Percentiles rank a stretch among this genome's conserved stretches.
These are phyloP conservation scores for Brachymystax lenok DNA, from an alignment of 2,797 vertebrate genomes.

Conservation along the genomic window DNA sequence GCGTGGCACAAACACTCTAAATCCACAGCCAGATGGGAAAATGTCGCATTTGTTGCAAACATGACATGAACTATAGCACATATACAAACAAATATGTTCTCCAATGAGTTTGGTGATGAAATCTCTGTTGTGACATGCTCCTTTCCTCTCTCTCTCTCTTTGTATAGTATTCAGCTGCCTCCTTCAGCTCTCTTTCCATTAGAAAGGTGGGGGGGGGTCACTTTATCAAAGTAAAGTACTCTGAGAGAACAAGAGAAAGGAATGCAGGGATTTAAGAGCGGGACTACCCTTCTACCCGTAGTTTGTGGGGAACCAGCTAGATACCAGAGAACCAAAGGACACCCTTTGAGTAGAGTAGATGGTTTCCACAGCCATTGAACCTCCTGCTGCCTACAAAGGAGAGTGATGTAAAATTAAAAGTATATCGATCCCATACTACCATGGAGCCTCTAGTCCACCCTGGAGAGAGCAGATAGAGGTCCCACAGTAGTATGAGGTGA, in stretches of 20 bases:
- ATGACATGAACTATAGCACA: slow-evolving; percentile 33
- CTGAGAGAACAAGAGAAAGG: neutral
- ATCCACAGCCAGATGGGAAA: slow-evolving; percentile 43
- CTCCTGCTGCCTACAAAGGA: too few species aligned
- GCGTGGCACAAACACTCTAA: slow-evolving; percentile 69
- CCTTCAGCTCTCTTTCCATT: neutral
- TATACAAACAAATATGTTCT: slow-evolving; percentile 16
- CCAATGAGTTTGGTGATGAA: neutral
- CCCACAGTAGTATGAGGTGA: too few species aligned
- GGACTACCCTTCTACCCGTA: too few species aligned
- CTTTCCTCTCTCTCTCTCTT: neutral
- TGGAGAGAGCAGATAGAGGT: too few species aligned
- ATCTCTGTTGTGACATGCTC: neutral
- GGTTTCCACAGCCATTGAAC: too few species aligned
- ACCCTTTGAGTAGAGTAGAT: too few species aligned
- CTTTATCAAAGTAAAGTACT: neutral
- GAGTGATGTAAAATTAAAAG: too few species aligned
- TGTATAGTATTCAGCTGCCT: neutral
- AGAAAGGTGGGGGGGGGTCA: neutral
- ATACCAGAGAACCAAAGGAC: neutral
- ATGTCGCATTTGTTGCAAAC: too few species aligned
- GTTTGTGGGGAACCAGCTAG: too few species aligned
- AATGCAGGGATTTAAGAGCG: neutral
- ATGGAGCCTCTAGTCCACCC: too few species aligned
- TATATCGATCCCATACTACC: too few species aligned